phyloP scores from a whole-genome alignment of 2,113 vertebrate species.

The Notiomystis cincta region DNA sequence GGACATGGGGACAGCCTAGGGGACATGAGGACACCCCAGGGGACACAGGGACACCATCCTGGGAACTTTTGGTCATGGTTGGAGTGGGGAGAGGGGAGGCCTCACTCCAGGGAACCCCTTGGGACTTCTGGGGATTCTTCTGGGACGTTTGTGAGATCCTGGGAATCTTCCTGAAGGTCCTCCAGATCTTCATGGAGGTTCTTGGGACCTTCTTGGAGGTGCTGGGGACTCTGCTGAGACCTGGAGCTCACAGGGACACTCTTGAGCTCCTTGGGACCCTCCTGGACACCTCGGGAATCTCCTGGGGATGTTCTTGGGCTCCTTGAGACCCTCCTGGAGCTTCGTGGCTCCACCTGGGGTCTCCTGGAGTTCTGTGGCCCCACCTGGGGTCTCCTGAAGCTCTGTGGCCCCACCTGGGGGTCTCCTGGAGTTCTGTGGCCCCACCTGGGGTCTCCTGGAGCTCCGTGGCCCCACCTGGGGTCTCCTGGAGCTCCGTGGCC shows the following conservation, averaged over 20 bases:
- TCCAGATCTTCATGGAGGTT: background rate
- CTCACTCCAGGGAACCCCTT: background rate
- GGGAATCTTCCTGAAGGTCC: background rate
- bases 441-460: background rate
- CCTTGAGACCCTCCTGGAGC: too few relatives aligned
- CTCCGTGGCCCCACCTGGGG: too few relatives aligned
- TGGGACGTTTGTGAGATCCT: background rate
- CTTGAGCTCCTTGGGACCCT: background rate
- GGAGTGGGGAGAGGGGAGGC: background rate
- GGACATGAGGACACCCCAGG: too few relatives aligned
- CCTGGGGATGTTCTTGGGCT: too few relatives aligned
- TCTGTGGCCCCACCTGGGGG: background rate
- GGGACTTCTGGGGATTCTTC: background rate
- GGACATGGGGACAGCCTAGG: too few relatives aligned
- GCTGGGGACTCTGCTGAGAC: background rate
- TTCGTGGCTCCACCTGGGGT: rapidly evolving
- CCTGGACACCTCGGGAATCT: too few relatives aligned
- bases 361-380: background rate
- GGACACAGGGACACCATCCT: too few relatives aligned
- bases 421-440: background rate
- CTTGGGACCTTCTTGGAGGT: background rate
- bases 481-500: background rate
- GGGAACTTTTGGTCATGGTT: background rate
- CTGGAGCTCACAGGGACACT: too few relatives aligned
- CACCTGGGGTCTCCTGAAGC: too few relatives aligned